Conservation (phyloP, 2,888 invertebrate genomes). For the Drosophila macrospina region DNA sequence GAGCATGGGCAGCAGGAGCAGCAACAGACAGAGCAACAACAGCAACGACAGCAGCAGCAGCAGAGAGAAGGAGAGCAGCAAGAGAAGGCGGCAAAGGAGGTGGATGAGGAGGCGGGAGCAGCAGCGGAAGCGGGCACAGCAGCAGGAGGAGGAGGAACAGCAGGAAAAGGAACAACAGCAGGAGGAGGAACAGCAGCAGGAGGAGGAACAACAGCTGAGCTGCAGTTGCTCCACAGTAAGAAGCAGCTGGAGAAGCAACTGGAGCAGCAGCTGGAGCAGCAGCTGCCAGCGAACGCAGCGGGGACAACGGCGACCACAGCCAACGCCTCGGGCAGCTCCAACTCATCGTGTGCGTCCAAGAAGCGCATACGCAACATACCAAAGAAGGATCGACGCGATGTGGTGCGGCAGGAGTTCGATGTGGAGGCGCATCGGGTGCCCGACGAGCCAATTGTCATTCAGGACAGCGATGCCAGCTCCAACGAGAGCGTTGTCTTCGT, state of each 20-base stretch:
- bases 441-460: constrained; percentile 61
- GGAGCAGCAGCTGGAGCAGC: background rate
- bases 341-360: constrained; percentile 4
- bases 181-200: background rate
- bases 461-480: constrained; percentile 69
- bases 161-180: background rate
- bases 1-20: background rate
- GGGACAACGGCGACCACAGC: too few relatives aligned
- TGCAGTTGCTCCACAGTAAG: too few relatives aligned
- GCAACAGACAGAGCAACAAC: background rate
- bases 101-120: background rate
- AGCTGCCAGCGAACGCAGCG: too few relatives aligned
- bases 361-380: constrained; percentile 84
- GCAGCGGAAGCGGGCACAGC: background rate
- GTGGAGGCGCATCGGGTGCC: constrained; percentile 1
- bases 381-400: constrained; percentile 84
- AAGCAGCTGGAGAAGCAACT: background rate
- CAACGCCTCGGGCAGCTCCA: background rate
- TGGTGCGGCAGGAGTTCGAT: constrained; percentile 78
- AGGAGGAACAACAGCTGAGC: background rate
- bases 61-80: constrained; percentile 4
- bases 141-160: background rate
- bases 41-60: background rate
- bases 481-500: constrained; percentile 64
- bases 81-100: background rate